A percentile compares a stretch with the other conserved stretches of the same genome.
Conservation (phyloP, 2,797 vertebrate species). For the Lagodon rhomboides region DNA sequence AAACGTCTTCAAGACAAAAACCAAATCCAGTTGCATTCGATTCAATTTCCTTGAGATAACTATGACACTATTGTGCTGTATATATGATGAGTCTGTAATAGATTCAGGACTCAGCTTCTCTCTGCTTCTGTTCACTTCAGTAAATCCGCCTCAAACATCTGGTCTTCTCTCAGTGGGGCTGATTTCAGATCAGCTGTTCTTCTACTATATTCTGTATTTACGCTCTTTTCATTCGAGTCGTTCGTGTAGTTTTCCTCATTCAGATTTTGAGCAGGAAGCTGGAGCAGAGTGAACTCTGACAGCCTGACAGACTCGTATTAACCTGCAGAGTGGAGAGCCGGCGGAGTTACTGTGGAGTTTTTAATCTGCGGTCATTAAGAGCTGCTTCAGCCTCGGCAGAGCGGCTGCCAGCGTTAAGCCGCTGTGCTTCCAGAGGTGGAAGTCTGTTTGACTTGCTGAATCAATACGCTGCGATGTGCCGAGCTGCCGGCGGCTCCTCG, state of each 20-base stretch:
- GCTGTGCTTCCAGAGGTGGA: conserved; percentile 10
- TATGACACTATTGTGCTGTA: too few species aligned
- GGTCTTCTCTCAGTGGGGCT: too few species aligned
- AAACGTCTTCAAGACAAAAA: too few species aligned
- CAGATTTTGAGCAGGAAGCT: neutral
- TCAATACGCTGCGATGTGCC: conserved; percentile 45
- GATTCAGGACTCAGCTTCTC: too few species aligned
- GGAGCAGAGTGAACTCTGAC: neutral
- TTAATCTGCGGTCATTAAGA: conserved; percentile 10
- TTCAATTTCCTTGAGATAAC: too few species aligned
- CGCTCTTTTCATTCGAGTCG: too few species aligned
- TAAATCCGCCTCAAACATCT: too few species aligned
- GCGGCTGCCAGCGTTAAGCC: conserved; percentile 27
- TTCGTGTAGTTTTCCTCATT: neutral
- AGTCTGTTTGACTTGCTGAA: conserved; percentile 48
- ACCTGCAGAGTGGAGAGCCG: conserved; percentile 8
- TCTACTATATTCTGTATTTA: too few species aligned
- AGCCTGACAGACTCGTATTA: conserved; percentile 1
- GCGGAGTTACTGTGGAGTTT: conserved; percentile 14
- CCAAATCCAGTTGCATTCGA: too few species aligned
- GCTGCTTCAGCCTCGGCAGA: neutral
- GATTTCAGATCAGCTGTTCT: too few species aligned
- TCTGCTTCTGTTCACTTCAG: too few species aligned
- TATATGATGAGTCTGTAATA: too few species aligned
- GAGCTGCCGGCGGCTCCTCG: conserved; percentile 41